Percentiles rank a stretch among this genome's conserved stretches.
Conservation (phyloP, 37 sponge, comb jelly and placozoan species). For the Lycopodina hypogea region DNA sequence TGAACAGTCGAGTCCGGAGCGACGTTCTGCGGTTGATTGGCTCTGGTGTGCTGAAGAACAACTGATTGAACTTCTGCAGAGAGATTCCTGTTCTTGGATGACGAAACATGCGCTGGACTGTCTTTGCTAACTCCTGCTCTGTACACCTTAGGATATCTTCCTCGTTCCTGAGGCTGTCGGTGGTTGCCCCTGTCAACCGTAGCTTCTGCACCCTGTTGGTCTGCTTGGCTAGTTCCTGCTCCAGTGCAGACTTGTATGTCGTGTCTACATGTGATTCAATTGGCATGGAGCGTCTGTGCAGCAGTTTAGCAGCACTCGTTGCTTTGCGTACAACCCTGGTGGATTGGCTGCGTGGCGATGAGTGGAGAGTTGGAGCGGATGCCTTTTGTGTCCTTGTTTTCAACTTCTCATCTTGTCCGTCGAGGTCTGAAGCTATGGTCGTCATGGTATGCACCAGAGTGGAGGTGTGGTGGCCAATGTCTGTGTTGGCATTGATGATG, state of each 20-base stretch:
- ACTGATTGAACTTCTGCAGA: constrained; percentile 30
- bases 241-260: constrained; percentile 25
- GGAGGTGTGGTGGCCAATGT: constrained; percentile 72
- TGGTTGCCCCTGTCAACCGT: constrained; percentile 16
- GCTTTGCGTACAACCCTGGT: not conserved
- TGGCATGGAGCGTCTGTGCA: constrained; percentile 9
- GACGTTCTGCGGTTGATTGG: not conserved
- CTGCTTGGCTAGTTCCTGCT: constrained; percentile 48
- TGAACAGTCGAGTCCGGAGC: constrained; percentile 10
- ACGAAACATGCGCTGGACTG: constrained; percentile 34
- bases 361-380: not conserved
- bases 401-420: not conserved
- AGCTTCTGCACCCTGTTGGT: constrained; percentile 45
- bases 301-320: not conserved
- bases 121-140: constrained; percentile 31
- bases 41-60: constrained; percentile 22
- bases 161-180: constrained; percentile 42
- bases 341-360: not conserved
- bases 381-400: not conserved
- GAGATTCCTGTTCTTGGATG: constrained; percentile 7
- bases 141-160: constrained; percentile 13
- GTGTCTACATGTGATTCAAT: not conserved
- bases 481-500: constrained; percentile 59
- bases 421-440: constrained; percentile 57
- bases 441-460: constrained; percentile 63